Base-by-base conservation (phyloP, 2,113 vertebrate species). In the Phasianus colchicus region DNA sequence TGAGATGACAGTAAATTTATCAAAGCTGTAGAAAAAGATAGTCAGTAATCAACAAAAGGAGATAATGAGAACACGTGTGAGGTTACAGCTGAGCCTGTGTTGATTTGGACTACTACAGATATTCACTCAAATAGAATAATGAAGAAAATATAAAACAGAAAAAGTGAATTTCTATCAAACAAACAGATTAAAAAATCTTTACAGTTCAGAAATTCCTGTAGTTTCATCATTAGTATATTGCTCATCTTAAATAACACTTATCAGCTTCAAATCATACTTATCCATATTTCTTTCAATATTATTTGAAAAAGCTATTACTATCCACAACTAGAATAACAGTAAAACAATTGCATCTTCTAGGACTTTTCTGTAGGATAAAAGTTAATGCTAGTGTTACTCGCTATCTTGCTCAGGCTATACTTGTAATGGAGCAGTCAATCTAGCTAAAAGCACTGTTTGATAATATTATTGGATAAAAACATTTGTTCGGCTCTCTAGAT, bases 241-340 rank as follows among this genome's bases (percentile, higher is more conserved):
- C 8, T 67, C 8, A 9, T 32, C 36, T 50, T 70, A 73, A 85
- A 57, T n/a, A 71, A 43, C 21, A 73, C 11, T 65, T 3, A 48
- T 38, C 36, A 66, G 7, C 18, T 67, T 83, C 21, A 55, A 83
- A 45, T 48, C 24, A 34, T 66, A 12, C 22, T 64, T n/a, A 66
- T 19, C 8, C 3, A 10, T 54, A 20, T 55, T 55, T 74, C 72
- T 29, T 82, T 1, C 0, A 32, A 52, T 0, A 0, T 38, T 38
- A 32, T 64, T 78, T 60, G 45, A 19, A 77, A 66, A 81, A 80
- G 9, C 34, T 29, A 16, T 11, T n/a, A 54, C 60, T 60, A 10
- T 4, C 12, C 38, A 42, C 48, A 45, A 8, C 50, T 54, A 36
- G 47, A 74, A 34, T 0, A 81, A 40, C 2, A 21, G 29, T 5